Percentiles rank a stretch among this genome's conserved stretches.
Conservation (phyloP, 2,888 invertebrate genomes). For the Willowsia nigromaculata region DNA sequence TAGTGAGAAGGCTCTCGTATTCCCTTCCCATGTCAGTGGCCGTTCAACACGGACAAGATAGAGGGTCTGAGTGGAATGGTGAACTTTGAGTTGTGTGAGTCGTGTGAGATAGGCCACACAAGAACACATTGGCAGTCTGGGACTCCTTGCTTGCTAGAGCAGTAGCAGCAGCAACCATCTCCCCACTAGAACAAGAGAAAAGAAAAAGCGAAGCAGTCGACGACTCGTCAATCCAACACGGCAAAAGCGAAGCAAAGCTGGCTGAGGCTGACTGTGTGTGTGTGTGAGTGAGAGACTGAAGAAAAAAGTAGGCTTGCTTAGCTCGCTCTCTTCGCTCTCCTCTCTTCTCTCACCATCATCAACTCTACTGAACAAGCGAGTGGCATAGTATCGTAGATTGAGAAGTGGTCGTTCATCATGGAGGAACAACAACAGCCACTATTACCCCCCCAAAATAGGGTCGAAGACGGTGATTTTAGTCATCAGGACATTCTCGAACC, state of each 20-base stretch:
- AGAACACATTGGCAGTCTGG: constrained; percentile 39
- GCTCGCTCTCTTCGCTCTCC: background rate
- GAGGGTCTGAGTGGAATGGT: background rate
- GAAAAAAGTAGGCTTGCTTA: background rate
- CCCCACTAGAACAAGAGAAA: background rate
- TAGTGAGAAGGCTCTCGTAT: background rate
- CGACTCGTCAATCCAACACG: background rate
- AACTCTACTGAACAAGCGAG: background rate
- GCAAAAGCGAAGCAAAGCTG: background rate
- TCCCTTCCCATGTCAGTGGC: background rate
- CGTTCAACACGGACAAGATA: constrained; percentile 7
- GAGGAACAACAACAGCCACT: constrained; percentile 31
- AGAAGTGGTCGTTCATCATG: constrained; percentile 27
- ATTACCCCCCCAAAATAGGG: constrained; percentile 5
- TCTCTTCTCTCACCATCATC: background rate
- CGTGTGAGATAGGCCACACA: constrained; percentile 8
- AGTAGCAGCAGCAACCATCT: constrained; percentile 40
- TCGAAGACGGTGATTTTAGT: background rate
- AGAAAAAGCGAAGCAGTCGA: background rate
- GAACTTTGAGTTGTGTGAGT: background rate
- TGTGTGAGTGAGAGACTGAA: background rate
- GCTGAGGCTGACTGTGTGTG: background rate
- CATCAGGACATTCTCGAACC: constrained; percentile 71
- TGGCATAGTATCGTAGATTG: background rate
- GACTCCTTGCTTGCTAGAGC: constrained; percentile 51